These are phyloP conservation scores for Chrysoperla carnea DNA, from an alignment of 1,140 invertebrate genomes.

Conservation along the genomic window DNA sequence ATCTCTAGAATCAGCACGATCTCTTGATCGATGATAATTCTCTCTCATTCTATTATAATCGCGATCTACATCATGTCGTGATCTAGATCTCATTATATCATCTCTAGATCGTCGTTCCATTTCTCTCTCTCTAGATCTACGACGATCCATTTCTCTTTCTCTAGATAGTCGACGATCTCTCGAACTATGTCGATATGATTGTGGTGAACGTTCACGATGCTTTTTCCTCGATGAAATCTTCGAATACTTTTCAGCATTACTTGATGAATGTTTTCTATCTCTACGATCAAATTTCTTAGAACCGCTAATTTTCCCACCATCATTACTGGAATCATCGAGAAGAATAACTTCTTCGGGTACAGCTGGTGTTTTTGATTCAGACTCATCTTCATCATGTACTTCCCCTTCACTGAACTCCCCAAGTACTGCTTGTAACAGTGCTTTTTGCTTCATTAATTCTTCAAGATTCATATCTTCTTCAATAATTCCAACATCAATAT, in stretches of 20 bases:
- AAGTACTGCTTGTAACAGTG: slow-evolving; percentile 38
- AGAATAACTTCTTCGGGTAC: slow-evolving; percentile 16
- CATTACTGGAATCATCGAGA: slow-evolving; percentile 20
- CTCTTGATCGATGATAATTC: slow-evolving; percentile 8
- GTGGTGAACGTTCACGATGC: slow-evolving; percentile 15
- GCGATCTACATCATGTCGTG: background rate
- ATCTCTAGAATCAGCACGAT: slow-evolving; percentile 17
- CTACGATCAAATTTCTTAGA: slow-evolving; percentile 11
- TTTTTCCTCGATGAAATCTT: slow-evolving; percentile 3
- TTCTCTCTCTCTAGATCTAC: slow-evolving; percentile 12
- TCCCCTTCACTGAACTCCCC: slow-evolving; percentile 11
- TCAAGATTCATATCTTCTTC: slow-evolving; percentile 77
- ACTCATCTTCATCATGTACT: slow-evolving; percentile 4
- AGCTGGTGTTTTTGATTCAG: slow-evolving; percentile 3
- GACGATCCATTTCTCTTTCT: slow-evolving; percentile 11
- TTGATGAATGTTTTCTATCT: slow-evolving; percentile 19
- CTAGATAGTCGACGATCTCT: slow-evolving; percentile 16
- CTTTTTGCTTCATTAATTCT: slow-evolving; percentile 77
- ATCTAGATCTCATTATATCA: slow-evolving; percentile 4
- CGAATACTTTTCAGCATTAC: slow-evolving; percentile 8
- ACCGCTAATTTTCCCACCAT: slow-evolving; percentile 10
- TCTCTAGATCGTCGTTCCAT: slow-evolving; percentile 16
- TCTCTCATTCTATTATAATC: background rate
- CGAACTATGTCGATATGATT: slow-evolving; percentile 15
- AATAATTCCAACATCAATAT: slow-evolving; percentile 50